Percentiles rank a stretch among this genome's conserved stretches.
phyloP scores from a whole-genome alignment of 2,113 vertebrate species.

The Ammodramus savannarum region DNA sequence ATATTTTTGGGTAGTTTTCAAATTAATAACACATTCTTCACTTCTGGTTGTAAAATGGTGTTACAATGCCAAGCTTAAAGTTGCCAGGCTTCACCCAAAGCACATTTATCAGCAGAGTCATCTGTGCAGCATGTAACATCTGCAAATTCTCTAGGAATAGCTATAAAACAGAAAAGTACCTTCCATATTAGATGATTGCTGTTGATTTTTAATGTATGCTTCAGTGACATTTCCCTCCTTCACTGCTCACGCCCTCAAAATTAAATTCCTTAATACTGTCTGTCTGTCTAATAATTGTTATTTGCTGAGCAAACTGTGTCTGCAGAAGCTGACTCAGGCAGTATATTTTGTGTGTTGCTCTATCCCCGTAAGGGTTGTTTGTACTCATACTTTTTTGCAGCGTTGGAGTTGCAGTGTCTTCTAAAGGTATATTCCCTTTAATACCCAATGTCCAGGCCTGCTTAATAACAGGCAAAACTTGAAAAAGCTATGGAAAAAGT shows the following conservation, averaged over 20 bases:
- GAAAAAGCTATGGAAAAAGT: neutral
- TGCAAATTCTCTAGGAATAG: neutral
- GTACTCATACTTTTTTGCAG: neutral
- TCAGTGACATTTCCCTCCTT: neutral
- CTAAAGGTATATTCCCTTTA: neutral
- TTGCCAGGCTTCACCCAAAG: neutral
- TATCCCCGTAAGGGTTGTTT: neutral
- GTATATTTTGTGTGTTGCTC: neutral
- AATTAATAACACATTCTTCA: neutral
- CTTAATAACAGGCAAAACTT: neutral
- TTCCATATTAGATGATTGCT: neutral
- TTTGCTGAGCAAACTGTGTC: neutral
- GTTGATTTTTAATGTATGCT: slow-evolving; percentile 7
- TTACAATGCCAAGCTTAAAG: neutral
- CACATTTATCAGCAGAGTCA: neutral
- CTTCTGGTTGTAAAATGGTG: neutral
- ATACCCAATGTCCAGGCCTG: neutral
- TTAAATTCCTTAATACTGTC: neutral
- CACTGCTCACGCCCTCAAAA: neutral
- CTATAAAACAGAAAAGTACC: neutral
- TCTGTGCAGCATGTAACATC: neutral
- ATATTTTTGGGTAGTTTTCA: neutral
- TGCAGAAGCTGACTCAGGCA: neutral
- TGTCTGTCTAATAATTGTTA: neutral
- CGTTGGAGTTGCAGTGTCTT: neutral